phyloP scores from a whole-genome alignment of 1,140 invertebrate genomes.

The Ceratosolen fusciceps region DNA sequence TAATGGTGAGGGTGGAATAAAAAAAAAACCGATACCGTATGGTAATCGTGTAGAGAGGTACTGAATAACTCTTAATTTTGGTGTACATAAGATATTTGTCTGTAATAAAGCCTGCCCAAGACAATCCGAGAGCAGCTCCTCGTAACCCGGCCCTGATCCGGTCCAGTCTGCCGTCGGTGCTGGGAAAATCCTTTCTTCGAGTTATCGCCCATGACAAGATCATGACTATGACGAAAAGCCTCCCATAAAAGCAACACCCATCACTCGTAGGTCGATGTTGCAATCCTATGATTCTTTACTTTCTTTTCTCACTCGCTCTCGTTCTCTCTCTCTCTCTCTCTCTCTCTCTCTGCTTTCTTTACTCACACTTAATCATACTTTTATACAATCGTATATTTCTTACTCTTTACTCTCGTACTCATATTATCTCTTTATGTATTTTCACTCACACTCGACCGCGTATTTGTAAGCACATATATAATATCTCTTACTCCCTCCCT shows the following conservation, averaged over 20 bases:
- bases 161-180: slow-evolving; percentile 12
- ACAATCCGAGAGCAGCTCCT: slow-evolving; percentile 16
- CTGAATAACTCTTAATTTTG: slow-evolving; percentile 12
- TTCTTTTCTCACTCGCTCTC: slow-evolving; percentile 12
- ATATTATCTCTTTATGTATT: not conserved
- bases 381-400: not conserved
- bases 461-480: no score
- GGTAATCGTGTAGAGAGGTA: not conserved
- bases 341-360: not conserved
- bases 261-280: slow-evolving; percentile 46
- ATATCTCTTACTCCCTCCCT: slow-evolving; percentile 2
- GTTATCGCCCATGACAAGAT: slow-evolving; percentile 1
- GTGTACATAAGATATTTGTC: not conserved
- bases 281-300: slow-evolving; percentile 31
- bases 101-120: slow-evolving; percentile 33
- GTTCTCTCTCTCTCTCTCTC: slow-evolving; percentile 12
- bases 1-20: not conserved
- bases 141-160: slow-evolving; percentile 26
- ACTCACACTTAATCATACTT: not conserved
- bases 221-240: slow-evolving; percentile 24
- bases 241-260: slow-evolving; percentile 24
- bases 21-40: not conserved
- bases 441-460: no score
- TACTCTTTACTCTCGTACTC: not conserved
- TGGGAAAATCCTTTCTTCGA: slow-evolving; percentile 9